Evolutionary conservation across 1,140 invertebrate species (phyloP).

Genomic region (Araneus ventricosus): DNA sequence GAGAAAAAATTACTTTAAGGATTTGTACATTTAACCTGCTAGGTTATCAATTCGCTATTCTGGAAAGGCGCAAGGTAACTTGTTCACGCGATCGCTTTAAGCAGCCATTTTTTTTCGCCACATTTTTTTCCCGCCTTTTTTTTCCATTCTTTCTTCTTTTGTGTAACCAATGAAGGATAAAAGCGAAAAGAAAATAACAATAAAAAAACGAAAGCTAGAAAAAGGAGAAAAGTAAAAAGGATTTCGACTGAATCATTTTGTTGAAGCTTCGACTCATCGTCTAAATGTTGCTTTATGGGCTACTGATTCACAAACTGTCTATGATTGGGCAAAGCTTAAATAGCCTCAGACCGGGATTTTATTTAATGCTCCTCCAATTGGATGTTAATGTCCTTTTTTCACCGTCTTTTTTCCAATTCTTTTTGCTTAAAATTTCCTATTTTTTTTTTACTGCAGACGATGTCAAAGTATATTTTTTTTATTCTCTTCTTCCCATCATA

Average conservation of each 20-base stretch:
- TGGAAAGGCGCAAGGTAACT: constrained; percentile 68
- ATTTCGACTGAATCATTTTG: constrained; percentile 69
- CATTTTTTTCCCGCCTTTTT: constrained; percentile 36
- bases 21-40: constrained; percentile 75
- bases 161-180: constrained; percentile 74
- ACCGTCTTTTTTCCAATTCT: constrained; percentile 35
- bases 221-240: constrained; percentile 50
- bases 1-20: constrained; percentile 74
- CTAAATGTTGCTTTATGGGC: constrained; percentile 72
- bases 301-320: constrained; percentile 71
- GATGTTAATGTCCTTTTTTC: constrained; percentile 73
- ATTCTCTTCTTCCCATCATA: constrained; percentile 12
- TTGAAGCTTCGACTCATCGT: constrained; percentile 54
- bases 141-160: constrained; percentile 65
- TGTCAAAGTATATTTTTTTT: constrained; percentile 25
- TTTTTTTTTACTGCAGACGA: not conserved
- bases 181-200: constrained; percentile 50
- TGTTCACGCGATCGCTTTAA: constrained; percentile 73
- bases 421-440: constrained; percentile 19
- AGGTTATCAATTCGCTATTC: constrained; percentile 73
- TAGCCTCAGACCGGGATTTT: constrained; percentile 71
- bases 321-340: constrained; percentile 73
- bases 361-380: constrained; percentile 75
- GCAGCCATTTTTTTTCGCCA: constrained; percentile 60
- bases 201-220: constrained; percentile 1